A percentile compares a stretch with the other conserved stretches of the same genome.
phyloP scores from a whole-genome alignment of 2,797 vertebrate species.

The Cryptoprocta ferox region DNA sequence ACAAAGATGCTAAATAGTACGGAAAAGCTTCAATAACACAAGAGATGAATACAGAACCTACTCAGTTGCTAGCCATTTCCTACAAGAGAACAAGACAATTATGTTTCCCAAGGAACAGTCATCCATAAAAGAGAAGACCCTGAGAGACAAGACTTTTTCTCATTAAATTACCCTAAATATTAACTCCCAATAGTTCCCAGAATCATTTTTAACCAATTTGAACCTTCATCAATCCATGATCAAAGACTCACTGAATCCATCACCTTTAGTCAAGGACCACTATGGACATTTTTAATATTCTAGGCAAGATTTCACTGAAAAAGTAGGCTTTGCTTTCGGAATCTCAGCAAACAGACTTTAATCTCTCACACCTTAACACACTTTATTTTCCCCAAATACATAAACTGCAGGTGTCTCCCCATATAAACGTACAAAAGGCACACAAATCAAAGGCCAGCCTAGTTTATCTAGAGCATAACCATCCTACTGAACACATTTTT shows the following conservation, averaged over 20 bases:
- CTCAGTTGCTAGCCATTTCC: not conserved
- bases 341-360: constrained; percentile 35
- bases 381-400: constrained; percentile 37
- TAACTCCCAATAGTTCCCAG: constrained; percentile 50
- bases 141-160: constrained; percentile 25
- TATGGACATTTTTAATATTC: constrained; percentile 35
- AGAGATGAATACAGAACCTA: constrained; percentile 8
- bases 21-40: constrained; percentile 38
- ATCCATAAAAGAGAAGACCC: constrained; percentile 26
- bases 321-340: constrained; percentile 33
- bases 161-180: constrained; percentile 29
- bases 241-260: constrained; percentile 46
- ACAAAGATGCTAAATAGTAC: not conserved
- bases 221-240: not conserved
- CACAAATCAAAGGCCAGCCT: constrained; percentile 52
- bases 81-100: constrained; percentile 41
- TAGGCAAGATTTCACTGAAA: constrained; percentile 39
- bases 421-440: constrained; percentile 59
- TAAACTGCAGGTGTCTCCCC: constrained; percentile 24
- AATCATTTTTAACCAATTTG: not conserved
- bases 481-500: constrained; percentile 52
- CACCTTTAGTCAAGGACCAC: not conserved
- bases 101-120: constrained; percentile 12
- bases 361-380: constrained; percentile 17
- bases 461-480: constrained; percentile 52